phyloP scores from a whole-genome alignment of 2,888 invertebrate species.

The Acrocyrtus sp. region DNA sequence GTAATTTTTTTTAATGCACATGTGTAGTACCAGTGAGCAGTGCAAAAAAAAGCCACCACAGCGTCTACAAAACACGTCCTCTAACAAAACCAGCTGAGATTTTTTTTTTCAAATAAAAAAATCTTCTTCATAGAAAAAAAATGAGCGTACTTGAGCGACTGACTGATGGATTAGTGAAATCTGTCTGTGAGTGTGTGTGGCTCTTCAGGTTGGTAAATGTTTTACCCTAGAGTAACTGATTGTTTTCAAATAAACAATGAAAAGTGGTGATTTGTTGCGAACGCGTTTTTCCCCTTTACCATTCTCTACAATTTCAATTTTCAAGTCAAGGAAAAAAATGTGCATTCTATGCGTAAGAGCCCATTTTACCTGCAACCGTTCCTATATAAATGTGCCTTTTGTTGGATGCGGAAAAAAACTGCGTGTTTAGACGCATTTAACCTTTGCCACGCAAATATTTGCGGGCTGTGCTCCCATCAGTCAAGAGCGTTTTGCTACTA shows the following conservation, averaged over 20 bases:
- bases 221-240: conserved; percentile 10
- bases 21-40: not conserved
- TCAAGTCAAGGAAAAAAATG: no score
- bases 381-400: no score
- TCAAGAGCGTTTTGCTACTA: not conserved
- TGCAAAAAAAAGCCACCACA: not conserved
- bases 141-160: not conserved
- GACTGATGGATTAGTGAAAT: conserved; percentile 32
- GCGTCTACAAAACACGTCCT: not conserved
- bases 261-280: conserved; percentile 35
- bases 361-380: no score
- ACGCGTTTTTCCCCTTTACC: not conserved
- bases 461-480: not conserved
- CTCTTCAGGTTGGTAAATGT: conserved; percentile 2
- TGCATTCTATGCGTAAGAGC: no score
- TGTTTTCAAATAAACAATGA: conserved; percentile 23
- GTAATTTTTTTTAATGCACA: not conserved
- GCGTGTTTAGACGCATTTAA: not conserved
- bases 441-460: not conserved
- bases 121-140: no score
- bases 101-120: conserved; percentile 6
- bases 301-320: no score
- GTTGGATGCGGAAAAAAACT: no score
- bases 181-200: conserved; percentile 26
- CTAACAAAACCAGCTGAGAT: conserved; percentile 17